Evolutionary conservation across 2,797 vertebrate genomes (phyloP), one percentile per base, ranked within the genome.

Genomic region (Microctenopoma lineatum): DNA sequence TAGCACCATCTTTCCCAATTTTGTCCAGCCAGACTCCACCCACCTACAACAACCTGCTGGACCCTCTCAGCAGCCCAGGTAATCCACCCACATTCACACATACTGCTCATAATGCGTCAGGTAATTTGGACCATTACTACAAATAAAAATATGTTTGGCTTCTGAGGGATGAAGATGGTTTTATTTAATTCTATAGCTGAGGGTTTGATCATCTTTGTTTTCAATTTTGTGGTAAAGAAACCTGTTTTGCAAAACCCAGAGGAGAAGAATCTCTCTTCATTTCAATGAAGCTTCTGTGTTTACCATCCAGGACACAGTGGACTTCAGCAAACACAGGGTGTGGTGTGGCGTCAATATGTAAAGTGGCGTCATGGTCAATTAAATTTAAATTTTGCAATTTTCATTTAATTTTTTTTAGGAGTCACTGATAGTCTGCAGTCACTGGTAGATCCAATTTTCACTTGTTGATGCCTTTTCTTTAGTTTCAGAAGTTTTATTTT

Each of bases 1-100:
- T 70, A 27, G 71, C 66, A 7, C 60, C 90, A 5, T 47, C 90
- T 13, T 75, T 87, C 39, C 41, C 86, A 11, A 65, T 79, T 11
- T 74, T 88, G 54, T 77, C 89, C 54, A 84, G 50, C 64, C 88
- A 90, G 65, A 79, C 76, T 3, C 71, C 86, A 7, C 76, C 90
- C 34, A 85, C 89, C 51, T 92, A 88, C 81, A 85, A 75, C 71
- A 82, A 79, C 32, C 76, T 94, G 59, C 72, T 92, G 66, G 61
- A 81, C 38, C 88, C 66, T 81, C 70, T 90, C 71, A 89, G 63
- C 78, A 93, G 89, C 73, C 92, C 92, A 80, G 78, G 91, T 91
- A 52, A 44, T 42, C 21, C 47, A 48, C 53, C 11, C 16, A 34
- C 16, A 48, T 36, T 7, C 3, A 64, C 26, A 56, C 27, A 0